Evolutionary conservation across 2,888 invertebrate genomes (phyloP).

Genomic region (Apodemia mormo): DNA sequence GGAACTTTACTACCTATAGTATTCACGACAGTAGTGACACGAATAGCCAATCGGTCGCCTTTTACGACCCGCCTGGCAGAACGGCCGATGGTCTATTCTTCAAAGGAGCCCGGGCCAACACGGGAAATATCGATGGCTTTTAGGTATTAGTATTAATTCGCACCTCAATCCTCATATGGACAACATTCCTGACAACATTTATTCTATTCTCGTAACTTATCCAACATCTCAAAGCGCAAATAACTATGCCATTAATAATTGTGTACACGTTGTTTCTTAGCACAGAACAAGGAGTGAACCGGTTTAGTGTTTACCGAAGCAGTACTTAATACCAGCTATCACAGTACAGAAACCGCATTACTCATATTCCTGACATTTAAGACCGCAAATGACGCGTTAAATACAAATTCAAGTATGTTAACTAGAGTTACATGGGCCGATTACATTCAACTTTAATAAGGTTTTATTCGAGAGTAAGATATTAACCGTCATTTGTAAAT

Average conservation of each 20-base stretch:
- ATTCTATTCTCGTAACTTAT: not conserved
- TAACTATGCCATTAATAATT: conserved; percentile 1
- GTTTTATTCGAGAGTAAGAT: not conserved
- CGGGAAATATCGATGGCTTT: no score
- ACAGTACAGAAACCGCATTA: conserved; percentile 17
- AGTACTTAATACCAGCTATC: conserved; percentile 14
- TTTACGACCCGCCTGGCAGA: no score
- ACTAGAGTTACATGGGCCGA: not conserved
- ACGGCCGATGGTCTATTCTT: no score
- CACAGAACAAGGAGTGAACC: not conserved
- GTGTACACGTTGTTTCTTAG: conserved; percentile 2
- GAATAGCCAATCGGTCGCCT: no score
- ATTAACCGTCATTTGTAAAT: no score
- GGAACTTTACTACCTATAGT: no score
- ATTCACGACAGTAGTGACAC: no score
- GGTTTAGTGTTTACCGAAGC: conserved; percentile 9
- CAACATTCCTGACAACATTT: not conserved
- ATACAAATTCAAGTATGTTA: not conserved
- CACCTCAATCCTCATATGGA: not conserved
- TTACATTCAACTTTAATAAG: not conserved
- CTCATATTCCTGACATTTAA: conserved; percentile 19
- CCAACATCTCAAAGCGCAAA: conserved; percentile 1
- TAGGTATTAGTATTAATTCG: not conserved
- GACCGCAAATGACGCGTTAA: conserved; percentile 12
- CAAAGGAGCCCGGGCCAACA: no score